Base-by-base conservation (phyloP, 2,888 invertebrate species). In the Euphydryas editha region DNA sequence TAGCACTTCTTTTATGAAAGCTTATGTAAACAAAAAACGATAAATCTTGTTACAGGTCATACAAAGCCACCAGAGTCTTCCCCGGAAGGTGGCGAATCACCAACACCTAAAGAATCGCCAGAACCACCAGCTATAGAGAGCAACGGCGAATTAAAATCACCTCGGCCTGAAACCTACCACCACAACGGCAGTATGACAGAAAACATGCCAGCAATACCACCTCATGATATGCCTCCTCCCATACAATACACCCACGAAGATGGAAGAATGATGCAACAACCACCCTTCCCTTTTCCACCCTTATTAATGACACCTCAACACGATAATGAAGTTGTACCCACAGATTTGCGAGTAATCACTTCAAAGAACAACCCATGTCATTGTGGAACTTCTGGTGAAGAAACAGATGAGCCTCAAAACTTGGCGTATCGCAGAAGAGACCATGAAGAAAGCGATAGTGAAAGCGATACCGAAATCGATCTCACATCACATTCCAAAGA, bases 401-500 rank as follows among this genome's bases (percentile, higher is more conserved):
- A 82, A 44, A 68, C 81, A 39, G 83, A 90, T 0, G 85, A 90
- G 55, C 92, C 90, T 0, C 89, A 91, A 65, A 90, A 92, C 68
- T 75, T 92, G 62, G 90, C 90, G 1, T 92, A 88, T 66, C 83
- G 85, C 36, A 78, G 82, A 70, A 76, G 83, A 66, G 81, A 80
- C 6, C 82, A 82, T 65, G 86, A 87, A 21, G 78, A 80, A 10
- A 88, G 86, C 58, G 92, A 92, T 39, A 92, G 92, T 65, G 93
- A 93, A 47, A 91, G 87, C 64, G 93, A 93, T 66, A 81, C 93
- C 1, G 93, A 93, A 79, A 93, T 93, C 55, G 93, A 93, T 82
- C 81, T 93, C 2, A 93, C 93, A 0, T 93, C 93, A 10, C 92
- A 93, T 71, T 91, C 92, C 0, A 93, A 90, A 79, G 93, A 93